phyloP scores from a whole-genome alignment of 2,888 invertebrate genomes.

The Drosophila ezoana region DNA sequence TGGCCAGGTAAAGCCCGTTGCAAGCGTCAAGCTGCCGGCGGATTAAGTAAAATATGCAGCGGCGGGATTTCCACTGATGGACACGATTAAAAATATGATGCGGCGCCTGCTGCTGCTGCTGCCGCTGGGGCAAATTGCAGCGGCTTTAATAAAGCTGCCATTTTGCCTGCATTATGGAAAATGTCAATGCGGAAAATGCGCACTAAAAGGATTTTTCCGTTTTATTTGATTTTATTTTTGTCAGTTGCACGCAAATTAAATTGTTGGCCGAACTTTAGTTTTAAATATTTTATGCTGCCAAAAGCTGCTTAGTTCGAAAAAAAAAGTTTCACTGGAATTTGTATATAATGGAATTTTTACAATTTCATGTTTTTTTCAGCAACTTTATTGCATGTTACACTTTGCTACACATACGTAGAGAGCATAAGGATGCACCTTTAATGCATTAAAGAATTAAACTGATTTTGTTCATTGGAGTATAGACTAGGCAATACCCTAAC shows the following conservation, averaged over 20 bases:
- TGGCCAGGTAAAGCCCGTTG: slow-evolving; percentile 65
- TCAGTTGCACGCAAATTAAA: slow-evolving; percentile 28
- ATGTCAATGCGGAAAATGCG: slow-evolving; percentile 28
- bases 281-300: slow-evolving; percentile 52
- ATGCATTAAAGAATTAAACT: slow-evolving; percentile 34
- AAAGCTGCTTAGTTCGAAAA: slow-evolving; percentile 20
- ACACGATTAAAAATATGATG: slow-evolving; percentile 54
- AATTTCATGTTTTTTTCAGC: background rate
- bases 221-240: slow-evolving; percentile 15
- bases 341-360: background rate
- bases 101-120: slow-evolving; percentile 4
- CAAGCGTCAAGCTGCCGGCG: slow-evolving; percentile 49
- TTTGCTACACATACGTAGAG: background rate
- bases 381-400: slow-evolving; percentile 46
- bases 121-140: slow-evolving; percentile 29
- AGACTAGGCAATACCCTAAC: slow-evolving; percentile 2
- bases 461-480: background rate
- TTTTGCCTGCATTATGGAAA: slow-evolving; percentile 46
- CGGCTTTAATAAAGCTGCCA: slow-evolving; percentile 52
- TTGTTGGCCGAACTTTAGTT: slow-evolving; percentile 30
- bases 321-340: slow-evolving; percentile 4
- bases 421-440: slow-evolving; percentile 6
- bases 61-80: slow-evolving; percentile 38
- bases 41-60: slow-evolving; percentile 56
- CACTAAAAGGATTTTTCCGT: slow-evolving; percentile 3